These are phyloP conservation scores for Apodemia duryi DNA, from an alignment of 2,888 invertebrate species.

Conservation along the genomic window DNA sequence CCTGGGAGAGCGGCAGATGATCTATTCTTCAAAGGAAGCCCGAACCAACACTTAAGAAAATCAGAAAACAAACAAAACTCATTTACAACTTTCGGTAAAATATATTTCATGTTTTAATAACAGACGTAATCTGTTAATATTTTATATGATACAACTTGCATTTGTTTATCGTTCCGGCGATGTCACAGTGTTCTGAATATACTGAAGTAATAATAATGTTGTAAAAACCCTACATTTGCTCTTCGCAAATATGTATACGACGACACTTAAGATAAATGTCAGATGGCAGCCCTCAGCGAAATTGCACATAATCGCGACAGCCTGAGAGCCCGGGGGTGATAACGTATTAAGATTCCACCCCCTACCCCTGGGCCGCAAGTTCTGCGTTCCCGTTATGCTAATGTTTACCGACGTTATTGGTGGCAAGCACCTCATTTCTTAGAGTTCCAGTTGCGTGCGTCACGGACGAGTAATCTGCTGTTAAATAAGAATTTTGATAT, in stretches of 20 bases:
- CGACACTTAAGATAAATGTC: slow-evolving; percentile 26
- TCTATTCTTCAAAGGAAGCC: too few relatives aligned
- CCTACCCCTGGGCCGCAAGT: slow-evolving; percentile 48
- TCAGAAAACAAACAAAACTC: too few relatives aligned
- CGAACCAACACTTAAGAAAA: too few relatives aligned
- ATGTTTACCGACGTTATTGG: slow-evolving; percentile 54
- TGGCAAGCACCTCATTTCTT: slow-evolving; percentile 32
- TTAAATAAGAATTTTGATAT: neutral
- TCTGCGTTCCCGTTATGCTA: slow-evolving; percentile 62
- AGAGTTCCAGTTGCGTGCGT: neutral
- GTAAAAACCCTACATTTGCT: neutral
- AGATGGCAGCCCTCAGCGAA: slow-evolving; percentile 47
- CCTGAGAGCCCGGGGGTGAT: slow-evolving; percentile 23
- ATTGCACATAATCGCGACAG: slow-evolving; percentile 44
- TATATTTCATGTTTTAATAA: too few relatives aligned
- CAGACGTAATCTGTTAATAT: neutral
- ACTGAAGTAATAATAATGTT: slow-evolving; percentile 9
- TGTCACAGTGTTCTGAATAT: neutral
- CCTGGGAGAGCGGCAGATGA: too few relatives aligned
- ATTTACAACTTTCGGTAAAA: too few relatives aligned
- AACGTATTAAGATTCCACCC: slow-evolving; percentile 53
- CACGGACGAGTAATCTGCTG: neutral
- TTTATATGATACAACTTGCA: neutral
- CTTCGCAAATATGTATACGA: slow-evolving; percentile 15
- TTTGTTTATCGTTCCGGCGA: neutral